Conservation (phyloP, 2,888 invertebrate species). For the Metallyticus violacea region DNA sequence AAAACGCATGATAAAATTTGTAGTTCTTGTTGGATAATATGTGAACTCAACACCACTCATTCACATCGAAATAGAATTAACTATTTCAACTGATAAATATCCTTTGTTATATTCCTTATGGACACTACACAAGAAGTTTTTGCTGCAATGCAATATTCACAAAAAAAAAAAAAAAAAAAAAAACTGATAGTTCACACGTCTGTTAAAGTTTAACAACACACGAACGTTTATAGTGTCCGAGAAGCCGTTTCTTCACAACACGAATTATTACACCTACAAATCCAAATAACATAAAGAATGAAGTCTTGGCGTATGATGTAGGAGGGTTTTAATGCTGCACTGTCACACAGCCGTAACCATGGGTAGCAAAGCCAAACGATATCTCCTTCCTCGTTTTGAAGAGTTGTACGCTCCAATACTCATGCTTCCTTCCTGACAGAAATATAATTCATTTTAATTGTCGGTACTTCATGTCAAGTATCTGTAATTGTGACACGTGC, state of each 20-base stretch:
- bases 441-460: not conserved
- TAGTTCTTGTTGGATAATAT: no score
- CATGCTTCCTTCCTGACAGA: not conserved
- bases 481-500: not conserved
- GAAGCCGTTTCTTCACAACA: not conserved
- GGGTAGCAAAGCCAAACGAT: slow-evolving; percentile 3
- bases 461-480: not conserved
- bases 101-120: no score
- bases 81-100: no score
- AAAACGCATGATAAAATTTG: not conserved
- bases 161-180: no score
- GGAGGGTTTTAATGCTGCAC: not conserved
- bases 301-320: not conserved
- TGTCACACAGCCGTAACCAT: not conserved
- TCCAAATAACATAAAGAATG: not conserved
- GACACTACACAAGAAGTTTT: no score
- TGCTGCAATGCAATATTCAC: not conserved
- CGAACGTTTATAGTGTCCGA: no score
- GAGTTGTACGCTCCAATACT: not conserved
- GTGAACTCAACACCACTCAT: no score
- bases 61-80: no score
- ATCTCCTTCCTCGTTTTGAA: not conserved
- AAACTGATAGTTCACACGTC: not conserved
- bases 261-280: not conserved
- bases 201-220: not conserved